Percentiles rank a stretch among this genome's conserved stretches.
Conservation (phyloP, 1,140 invertebrate species). For the Trissolcus basalis region DNA sequence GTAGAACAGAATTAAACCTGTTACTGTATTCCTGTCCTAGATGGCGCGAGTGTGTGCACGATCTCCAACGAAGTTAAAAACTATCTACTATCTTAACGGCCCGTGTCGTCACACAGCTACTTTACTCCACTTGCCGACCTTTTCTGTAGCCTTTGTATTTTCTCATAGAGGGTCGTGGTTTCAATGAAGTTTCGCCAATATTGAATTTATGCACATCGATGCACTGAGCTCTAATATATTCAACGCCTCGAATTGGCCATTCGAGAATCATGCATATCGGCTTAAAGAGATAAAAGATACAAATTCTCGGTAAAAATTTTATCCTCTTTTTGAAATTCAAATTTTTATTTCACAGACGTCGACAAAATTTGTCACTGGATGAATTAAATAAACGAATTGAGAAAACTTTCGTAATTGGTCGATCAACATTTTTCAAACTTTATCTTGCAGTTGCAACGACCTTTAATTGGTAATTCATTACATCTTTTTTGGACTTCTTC, state of each 20-base stretch:
- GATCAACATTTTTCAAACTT: no score
- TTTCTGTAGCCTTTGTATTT: conserved; percentile 31
- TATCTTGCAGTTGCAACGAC: no score
- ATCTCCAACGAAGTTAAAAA: conserved; percentile 24
- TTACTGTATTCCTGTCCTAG: conserved; percentile 1
- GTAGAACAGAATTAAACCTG: conserved; percentile 11
- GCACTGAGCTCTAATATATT: conserved; percentile 26
- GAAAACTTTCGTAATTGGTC: no score
- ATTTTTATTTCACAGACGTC: no score
- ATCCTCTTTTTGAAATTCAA: no score
- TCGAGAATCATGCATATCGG: conserved; percentile 23
- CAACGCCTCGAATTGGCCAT: conserved; percentile 22
- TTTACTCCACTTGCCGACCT: conserved; percentile 27
- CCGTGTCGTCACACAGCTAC: conserved; percentile 19
- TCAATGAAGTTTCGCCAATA: conserved; percentile 23
- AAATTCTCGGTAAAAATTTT: no score
- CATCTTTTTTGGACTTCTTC: background rate
- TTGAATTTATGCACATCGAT: conserved; percentile 32
- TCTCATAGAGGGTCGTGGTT: conserved; percentile 25
- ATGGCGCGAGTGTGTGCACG: conserved; percentile 22
- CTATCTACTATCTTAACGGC: conserved; percentile 30
- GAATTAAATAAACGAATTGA: no score
- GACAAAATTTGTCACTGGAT: no score
- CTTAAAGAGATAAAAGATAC: no score
- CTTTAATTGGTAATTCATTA: no score